Conservation (phyloP, 1,140 invertebrate genomes). For the Caligus rogercresseyi region DNA sequence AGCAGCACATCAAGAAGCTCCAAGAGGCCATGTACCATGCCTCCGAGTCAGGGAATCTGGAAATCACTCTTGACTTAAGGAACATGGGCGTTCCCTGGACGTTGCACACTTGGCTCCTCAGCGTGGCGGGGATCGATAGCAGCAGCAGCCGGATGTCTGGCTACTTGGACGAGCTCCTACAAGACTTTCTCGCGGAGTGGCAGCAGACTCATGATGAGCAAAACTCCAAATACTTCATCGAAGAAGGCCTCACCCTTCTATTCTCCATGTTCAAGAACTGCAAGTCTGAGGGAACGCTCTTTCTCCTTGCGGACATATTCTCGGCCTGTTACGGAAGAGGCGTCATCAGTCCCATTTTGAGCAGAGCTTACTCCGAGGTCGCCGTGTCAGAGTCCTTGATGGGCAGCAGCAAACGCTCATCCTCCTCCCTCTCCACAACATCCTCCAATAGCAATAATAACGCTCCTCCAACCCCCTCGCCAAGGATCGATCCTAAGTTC, state of each 20-base stretch:
- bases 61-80: slow-evolving; percentile 63
- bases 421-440: slow-evolving; percentile 43
- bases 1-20: slow-evolving; percentile 58
- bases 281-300: slow-evolving; percentile 72
- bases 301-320: slow-evolving; percentile 69
- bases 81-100: slow-evolving; percentile 70
- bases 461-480: slow-evolving; percentile 24
- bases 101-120: slow-evolving; percentile 71
- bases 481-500: slow-evolving; percentile 69
- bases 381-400: not conserved
- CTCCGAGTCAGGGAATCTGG: slow-evolving; percentile 69
- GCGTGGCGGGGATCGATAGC: slow-evolving; percentile 39
- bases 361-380: slow-evolving; percentile 5
- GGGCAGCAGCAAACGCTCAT: slow-evolving; percentile 63
- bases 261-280: slow-evolving; percentile 76
- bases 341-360: slow-evolving; percentile 51
- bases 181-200: slow-evolving; percentile 72
- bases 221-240: slow-evolving; percentile 48
- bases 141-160: slow-evolving; percentile 59
- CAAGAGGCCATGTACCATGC: slow-evolving; percentile 85
- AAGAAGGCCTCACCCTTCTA: slow-evolving; percentile 67
- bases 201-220: slow-evolving; percentile 55
- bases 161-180: slow-evolving; percentile 69
- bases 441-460: not conserved
- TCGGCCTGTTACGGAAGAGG: slow-evolving; percentile 74